A percentile compares a stretch with the other conserved stretches of the same genome.
phyloP scores from a whole-genome alignment of 2,888 invertebrate species.

The Patella caerulea region DNA sequence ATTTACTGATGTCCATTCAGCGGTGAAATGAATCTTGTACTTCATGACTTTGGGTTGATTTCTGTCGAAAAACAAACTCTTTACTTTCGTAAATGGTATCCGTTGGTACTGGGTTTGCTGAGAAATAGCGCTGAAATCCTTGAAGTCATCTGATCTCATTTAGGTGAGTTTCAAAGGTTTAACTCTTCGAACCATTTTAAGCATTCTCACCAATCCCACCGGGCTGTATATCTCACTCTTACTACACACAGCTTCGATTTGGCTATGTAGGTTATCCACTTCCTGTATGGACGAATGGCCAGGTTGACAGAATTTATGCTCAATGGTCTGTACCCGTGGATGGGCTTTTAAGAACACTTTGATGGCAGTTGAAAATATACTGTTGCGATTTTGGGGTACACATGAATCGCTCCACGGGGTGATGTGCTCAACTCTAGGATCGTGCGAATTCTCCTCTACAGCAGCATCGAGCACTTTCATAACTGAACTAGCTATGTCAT shows the following conservation, averaged over 20 bases:
- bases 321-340: conserved; percentile 5
- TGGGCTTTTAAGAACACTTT: conserved; percentile 12
- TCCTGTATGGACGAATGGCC: conserved; percentile 16
- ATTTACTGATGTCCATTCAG: background rate
- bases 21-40: background rate
- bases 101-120: background rate
- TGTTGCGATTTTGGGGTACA: conserved; percentile 17
- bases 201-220: conserved; percentile 1
- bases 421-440: background rate
- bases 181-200: background rate
- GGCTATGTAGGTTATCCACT: conserved; percentile 14
- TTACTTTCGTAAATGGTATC: background rate
- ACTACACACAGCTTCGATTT: background rate
- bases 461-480: background rate
- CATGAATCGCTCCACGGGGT: conserved; percentile 21
- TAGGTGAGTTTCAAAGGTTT: background rate
- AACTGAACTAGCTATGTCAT: conserved; percentile 16
- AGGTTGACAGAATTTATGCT: conserved; percentile 15
- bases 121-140: background rate
- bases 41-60: background rate
- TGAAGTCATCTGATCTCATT: background rate
- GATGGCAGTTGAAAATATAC: conserved; percentile 8
- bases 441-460: background rate
- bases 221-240: background rate
- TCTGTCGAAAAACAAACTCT: background rate